Conservation (phyloP, 2,113 vertebrate genomes). For the Mustela nigripes region DNA sequence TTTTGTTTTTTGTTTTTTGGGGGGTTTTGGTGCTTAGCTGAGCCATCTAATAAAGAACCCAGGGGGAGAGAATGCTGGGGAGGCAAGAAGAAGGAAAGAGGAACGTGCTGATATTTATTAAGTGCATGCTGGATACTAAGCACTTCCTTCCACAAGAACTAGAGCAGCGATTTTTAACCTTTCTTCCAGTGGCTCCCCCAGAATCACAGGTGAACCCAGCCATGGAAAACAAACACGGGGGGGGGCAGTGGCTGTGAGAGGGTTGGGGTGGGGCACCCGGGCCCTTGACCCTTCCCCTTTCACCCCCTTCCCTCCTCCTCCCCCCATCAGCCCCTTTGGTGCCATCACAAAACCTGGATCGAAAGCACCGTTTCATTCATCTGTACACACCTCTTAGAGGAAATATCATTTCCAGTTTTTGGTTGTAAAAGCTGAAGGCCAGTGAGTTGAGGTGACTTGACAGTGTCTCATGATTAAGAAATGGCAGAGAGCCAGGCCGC, state of each 20-base stretch:
- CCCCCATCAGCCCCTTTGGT: background rate
- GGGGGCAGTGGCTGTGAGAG: too few species aligned
- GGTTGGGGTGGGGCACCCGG: fast-evolving
- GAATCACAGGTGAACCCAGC: background rate
- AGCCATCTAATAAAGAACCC: background rate
- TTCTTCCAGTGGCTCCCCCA: background rate
- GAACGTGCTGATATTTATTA: background rate
- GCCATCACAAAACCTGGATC: background rate
- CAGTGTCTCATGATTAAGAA: background rate
- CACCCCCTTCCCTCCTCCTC: fast-evolving
- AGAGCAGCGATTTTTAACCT: background rate
- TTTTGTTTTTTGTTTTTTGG: background rate
- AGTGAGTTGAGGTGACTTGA: background rate
- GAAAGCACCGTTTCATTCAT: background rate
- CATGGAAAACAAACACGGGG: background rate
- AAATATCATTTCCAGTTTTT: background rate
- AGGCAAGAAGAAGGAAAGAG: background rate
- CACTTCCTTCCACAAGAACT: background rate
- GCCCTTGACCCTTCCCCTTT: too few species aligned
- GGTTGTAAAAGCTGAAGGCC: background rate
- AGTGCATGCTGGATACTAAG: background rate
- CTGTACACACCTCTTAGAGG: background rate
- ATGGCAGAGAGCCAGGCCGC: background rate
- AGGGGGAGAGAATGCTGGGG: background rate
- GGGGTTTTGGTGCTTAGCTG: background rate